Percentiles rank a stretch among this genome's conserved stretches.
Conservation (phyloP, 2,888 invertebrate species). For the Pteria penguin region DNA sequence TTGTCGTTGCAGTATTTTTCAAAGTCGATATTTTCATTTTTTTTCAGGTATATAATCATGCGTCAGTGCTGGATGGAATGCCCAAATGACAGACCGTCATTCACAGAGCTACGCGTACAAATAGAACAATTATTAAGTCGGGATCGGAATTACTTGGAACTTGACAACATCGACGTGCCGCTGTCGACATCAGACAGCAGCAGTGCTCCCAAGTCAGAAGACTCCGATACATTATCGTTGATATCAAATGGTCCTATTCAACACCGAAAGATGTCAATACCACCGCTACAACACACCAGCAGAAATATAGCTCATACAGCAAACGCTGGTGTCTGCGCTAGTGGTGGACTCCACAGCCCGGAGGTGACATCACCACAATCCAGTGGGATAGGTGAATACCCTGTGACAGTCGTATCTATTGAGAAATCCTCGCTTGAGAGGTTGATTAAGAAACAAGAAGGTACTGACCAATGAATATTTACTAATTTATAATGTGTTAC, state of each 20-base stretch:
- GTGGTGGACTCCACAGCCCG: not conserved
- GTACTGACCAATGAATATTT: not conserved
- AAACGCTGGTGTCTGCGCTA: not conserved
- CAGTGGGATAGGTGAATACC: no score
- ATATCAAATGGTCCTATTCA: constrained; percentile 36
- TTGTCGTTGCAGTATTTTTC: no score
- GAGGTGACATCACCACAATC: not conserved
- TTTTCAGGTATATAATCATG: constrained; percentile 76
- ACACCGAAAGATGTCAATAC: constrained; percentile 2
- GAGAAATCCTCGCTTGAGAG: not conserved
- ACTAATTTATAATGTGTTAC: no score
- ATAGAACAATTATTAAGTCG: constrained; percentile 73
- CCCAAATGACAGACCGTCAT: constrained; percentile 73
- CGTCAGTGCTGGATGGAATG: constrained; percentile 76
- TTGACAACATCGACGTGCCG: constrained; percentile 76
- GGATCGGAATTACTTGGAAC: constrained; percentile 75
- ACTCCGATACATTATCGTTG: constrained; percentile 52
- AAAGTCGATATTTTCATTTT: no score
- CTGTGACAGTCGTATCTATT: not conserved
- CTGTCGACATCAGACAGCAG: constrained; percentile 71
- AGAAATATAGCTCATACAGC: not conserved
- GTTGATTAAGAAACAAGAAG: not conserved
- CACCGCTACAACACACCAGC: not conserved
- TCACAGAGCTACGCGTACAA: constrained; percentile 71
- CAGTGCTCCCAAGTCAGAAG: constrained; percentile 54